A percentile compares a stretch with the other conserved stretches of the same genome.
Conservation (phyloP, 2,888 invertebrate species). For the Oscheius sp. region DNA sequence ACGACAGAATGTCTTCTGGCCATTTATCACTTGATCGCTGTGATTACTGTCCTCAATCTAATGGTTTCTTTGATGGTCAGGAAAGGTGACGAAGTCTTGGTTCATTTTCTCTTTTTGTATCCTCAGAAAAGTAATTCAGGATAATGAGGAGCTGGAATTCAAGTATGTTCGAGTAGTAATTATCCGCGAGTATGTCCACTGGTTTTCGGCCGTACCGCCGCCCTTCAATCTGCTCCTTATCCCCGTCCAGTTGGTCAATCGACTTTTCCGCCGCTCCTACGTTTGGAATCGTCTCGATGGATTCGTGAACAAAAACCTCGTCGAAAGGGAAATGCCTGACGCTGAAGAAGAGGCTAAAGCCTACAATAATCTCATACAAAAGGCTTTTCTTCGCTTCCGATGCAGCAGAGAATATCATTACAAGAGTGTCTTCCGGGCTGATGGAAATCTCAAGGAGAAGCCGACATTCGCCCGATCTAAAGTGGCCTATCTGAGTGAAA, state of each 20-base stretch:
- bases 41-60: constrained; percentile 65
- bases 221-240: constrained; percentile 57
- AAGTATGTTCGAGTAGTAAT: constrained; percentile 64
- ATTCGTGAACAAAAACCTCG: not conserved
- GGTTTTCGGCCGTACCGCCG: constrained; percentile 61
- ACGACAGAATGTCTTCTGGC: constrained; percentile 50
- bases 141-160: constrained; percentile 68
- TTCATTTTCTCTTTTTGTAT: constrained; percentile 19
- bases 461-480: constrained; percentile 16
- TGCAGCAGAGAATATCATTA: constrained; percentile 35
- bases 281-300: not conserved
- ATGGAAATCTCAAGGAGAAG: constrained; percentile 22
- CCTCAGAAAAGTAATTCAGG: constrained; percentile 36
- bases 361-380: not conserved
- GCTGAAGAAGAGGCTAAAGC: not conserved
- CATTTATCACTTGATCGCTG: constrained; percentile 60
- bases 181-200: constrained; percentile 60
- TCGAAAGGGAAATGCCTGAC: not conserved
- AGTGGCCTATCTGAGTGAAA: constrained; percentile 21
- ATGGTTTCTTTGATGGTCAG: constrained; percentile 67
- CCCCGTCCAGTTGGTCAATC: constrained; percentile 19
- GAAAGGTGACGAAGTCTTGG: constrained; percentile 64
- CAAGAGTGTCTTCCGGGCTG: constrained; percentile 21
- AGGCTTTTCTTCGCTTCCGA: constrained; percentile 27
- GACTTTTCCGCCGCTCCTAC: not conserved